Conservation (phyloP, 37 sponge, comb jelly and placozoan genomes). For the Oopsacas minuta region DNA sequence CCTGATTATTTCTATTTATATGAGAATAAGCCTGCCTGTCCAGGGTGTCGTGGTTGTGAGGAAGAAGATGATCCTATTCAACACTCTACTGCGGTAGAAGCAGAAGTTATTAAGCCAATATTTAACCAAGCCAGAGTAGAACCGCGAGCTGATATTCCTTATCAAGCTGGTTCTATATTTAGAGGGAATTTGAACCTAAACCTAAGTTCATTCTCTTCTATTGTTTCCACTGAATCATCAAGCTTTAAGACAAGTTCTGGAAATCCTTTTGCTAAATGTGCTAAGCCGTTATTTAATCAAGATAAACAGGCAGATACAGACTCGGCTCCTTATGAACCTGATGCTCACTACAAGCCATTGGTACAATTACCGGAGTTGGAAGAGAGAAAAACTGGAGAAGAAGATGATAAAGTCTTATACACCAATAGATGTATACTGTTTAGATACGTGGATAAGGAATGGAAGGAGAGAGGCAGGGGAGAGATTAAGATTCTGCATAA, state of each 20-base stretch:
- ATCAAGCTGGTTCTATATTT: background rate
- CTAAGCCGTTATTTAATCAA: background rate
- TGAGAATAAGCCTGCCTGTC: constrained; percentile 39
- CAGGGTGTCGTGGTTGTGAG: constrained; percentile 66
- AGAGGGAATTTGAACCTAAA: background rate
- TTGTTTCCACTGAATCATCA: background rate
- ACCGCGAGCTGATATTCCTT: background rate
- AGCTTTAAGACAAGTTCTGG: background rate
- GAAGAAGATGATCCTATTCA: constrained; percentile 21
- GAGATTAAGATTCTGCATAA: constrained; percentile 68
- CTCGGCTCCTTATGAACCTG: constrained; percentile 46
- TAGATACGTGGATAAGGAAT: constrained; percentile 50
- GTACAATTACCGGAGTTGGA: background rate
- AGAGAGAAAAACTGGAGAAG: constrained; percentile 53
- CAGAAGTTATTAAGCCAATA: background rate
- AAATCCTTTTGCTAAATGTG: background rate
- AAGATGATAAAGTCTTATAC: constrained; percentile 62
- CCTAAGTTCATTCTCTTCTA: background rate
- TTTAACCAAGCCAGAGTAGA: background rate
- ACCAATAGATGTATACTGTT: constrained; percentile 52
- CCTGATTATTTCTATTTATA: constrained; percentile 59
- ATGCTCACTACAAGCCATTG: background rate
- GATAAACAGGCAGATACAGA: constrained; percentile 37
- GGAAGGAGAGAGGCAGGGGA: constrained; percentile 84
- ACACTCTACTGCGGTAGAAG: background rate